These are phyloP conservation scores for Neoaliturus tenellus DNA, from an alignment of 2,888 invertebrate species.

Conservation along the genomic window DNA sequence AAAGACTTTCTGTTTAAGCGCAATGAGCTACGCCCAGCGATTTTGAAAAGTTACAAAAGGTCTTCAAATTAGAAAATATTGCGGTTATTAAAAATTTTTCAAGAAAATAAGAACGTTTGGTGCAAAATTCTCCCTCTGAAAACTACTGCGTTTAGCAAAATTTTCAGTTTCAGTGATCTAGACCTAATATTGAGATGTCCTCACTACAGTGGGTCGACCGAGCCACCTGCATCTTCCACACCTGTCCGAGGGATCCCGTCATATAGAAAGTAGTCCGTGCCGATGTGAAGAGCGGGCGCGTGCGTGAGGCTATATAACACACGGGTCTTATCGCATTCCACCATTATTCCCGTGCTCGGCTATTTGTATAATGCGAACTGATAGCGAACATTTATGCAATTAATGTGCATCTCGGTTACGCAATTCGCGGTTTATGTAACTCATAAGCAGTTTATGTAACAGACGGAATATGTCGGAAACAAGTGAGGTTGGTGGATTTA, in stretches of 20 bases:
- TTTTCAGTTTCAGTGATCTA: too few relatives aligned
- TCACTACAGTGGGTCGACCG: background rate
- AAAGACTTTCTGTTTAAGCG: too few relatives aligned
- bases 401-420: conserved; percentile 7
- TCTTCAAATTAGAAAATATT: too few relatives aligned
- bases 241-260: too few relatives aligned
- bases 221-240: background rate
- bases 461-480: background rate
- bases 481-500: too few relatives aligned
- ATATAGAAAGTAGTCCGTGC: background rate
- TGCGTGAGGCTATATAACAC: background rate
- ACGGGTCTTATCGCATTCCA: background rate
- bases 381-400: background rate
- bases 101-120: too few relatives aligned
- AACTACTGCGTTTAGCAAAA: too few relatives aligned
- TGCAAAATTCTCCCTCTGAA: too few relatives aligned
- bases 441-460: background rate
- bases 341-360: background rate
- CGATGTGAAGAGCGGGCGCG: background rate
- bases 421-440: background rate
- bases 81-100: too few relatives aligned
- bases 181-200: background rate
- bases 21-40: too few relatives aligned
- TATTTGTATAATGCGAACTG: background rate
- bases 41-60: too few relatives aligned